A percentile compares a stretch with the other conserved stretches of the same genome.
Conservation (phyloP, 2,113 vertebrate genomes). For the Perccottus glenii region DNA sequence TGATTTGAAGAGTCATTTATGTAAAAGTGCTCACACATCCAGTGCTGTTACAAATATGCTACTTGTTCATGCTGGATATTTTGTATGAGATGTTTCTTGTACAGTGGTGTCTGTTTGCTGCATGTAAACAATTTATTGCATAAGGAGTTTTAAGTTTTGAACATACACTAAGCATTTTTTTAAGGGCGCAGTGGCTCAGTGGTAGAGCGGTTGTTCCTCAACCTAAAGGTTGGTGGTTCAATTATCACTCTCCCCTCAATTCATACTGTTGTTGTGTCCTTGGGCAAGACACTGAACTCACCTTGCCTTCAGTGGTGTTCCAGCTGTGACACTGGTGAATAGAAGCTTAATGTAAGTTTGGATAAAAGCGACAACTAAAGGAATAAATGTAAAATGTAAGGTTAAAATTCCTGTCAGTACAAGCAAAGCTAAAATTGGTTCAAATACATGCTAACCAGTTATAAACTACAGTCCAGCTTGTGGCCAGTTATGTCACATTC, state of each 20-base stretch:
- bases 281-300: no score
- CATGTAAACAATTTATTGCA: conserved; percentile 45
- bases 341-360: neutral
- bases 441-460: conserved; percentile 12
- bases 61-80: conserved; percentile 31
- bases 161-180: conserved; percentile 20
- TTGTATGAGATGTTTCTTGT: conserved; percentile 44
- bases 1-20: conserved; percentile 21
- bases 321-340: no score
- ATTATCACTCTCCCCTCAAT: no score
- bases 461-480: conserved; percentile 21
- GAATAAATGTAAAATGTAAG: no score
- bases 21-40: conserved; percentile 9
- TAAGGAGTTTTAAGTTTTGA: conserved; percentile 17
- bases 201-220: neutral
- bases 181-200: no score
- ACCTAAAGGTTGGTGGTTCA: no score
- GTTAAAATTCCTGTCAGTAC: conserved; percentile 5
- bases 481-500: conserved; percentile 72
- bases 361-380: neutral
- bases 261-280: no score
- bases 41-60: conserved; percentile 24
- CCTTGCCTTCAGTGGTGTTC: no score
- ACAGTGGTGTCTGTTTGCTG: conserved; percentile 50
- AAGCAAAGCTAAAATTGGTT: conserved; percentile 29